Percentiles rank a stretch among this genome's conserved stretches.
Conservation (phyloP, 1,140 invertebrate genomes). For the Drosophila tristis region DNA sequence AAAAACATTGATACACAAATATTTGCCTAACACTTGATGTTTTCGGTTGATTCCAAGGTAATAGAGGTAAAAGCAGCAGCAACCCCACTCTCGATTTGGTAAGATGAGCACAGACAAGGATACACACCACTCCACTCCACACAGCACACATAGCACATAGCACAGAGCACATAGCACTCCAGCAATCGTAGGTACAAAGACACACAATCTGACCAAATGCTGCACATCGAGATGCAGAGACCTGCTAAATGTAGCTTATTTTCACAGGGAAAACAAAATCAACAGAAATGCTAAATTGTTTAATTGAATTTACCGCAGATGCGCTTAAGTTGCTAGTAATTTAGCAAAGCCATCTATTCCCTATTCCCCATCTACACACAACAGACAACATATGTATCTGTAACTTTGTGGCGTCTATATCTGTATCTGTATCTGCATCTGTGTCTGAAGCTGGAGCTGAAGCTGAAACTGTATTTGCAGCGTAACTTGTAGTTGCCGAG, state of each 20-base stretch:
- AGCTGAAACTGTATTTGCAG: constrained; percentile 22
- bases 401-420: constrained; percentile 25
- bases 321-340: constrained; percentile 80
- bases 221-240: constrained; percentile 40
- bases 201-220: constrained; percentile 53
- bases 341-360: constrained; percentile 69
- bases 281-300: constrained; percentile 79
- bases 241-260: constrained; percentile 66
- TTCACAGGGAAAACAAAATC: constrained; percentile 66
- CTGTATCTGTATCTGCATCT: constrained; percentile 25
- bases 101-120: constrained; percentile 23
- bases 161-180: too few species aligned
- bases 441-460: constrained; percentile 12
- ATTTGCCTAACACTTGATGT: constrained; percentile 80
- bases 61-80: constrained; percentile 27
- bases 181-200: too few species aligned
- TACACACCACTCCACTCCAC: constrained; percentile 1
- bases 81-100: constrained; percentile 21
- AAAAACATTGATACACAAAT: constrained; percentile 69
- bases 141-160: too few species aligned
- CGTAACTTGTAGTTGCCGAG: constrained; percentile 25
- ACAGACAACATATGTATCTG: constrained; percentile 27
- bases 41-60: constrained; percentile 67
- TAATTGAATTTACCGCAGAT: constrained; percentile 82
- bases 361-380: constrained; percentile 36